A percentile compares a stretch with the other conserved stretches of the same genome.
Conservation (phyloP, 2,888 invertebrate species). For the Trilocha varians region DNA sequence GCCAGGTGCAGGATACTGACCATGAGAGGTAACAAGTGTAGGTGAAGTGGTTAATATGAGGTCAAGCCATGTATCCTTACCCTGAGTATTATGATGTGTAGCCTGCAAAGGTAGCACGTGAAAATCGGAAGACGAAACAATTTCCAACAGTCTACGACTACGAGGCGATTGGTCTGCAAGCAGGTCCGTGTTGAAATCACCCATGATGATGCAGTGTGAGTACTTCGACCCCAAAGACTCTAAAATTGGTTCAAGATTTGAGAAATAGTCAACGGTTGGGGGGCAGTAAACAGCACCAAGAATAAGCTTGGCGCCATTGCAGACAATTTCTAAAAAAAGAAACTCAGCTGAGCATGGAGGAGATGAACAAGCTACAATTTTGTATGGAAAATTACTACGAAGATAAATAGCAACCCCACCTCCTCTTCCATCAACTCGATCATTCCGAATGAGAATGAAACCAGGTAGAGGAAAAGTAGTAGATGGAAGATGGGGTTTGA, state of each 20-base stretch:
- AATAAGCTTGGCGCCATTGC: background rate
- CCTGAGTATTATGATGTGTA: background rate
- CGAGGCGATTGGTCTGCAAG: too few relatives aligned
- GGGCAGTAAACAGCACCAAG: slow-evolving; percentile 9
- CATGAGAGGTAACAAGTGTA: background rate
- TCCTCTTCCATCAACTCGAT: slow-evolving; percentile 4
- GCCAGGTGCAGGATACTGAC: slow-evolving; percentile 2
- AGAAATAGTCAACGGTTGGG: slow-evolving; percentile 1
- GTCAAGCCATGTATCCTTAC: slow-evolving; percentile 1
- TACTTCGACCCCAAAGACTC: background rate
- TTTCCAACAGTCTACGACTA: too few relatives aligned
- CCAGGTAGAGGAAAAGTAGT: slow-evolving; percentile 6
- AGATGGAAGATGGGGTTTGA: slow-evolving; percentile 8
- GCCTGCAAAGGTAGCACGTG: too few relatives aligned
- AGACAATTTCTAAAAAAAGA: background rate
- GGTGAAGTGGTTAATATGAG: slow-evolving; percentile 1
- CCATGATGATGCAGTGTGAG: too few relatives aligned
- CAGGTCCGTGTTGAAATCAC: too few relatives aligned
- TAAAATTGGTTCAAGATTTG: background rate
- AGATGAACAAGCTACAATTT: slow-evolving; percentile 5
- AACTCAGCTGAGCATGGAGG: background rate
- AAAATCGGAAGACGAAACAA: too few relatives aligned
- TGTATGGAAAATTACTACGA: slow-evolving; percentile 3
- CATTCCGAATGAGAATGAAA: slow-evolving; percentile 5
- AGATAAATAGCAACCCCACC: slow-evolving; percentile 13